Percentiles rank a stretch among this genome's conserved stretches.
These are phyloP conservation scores for Trialeurodes vaporariorum DNA, from an alignment of 1,140 invertebrate species.

Conservation along the genomic window DNA sequence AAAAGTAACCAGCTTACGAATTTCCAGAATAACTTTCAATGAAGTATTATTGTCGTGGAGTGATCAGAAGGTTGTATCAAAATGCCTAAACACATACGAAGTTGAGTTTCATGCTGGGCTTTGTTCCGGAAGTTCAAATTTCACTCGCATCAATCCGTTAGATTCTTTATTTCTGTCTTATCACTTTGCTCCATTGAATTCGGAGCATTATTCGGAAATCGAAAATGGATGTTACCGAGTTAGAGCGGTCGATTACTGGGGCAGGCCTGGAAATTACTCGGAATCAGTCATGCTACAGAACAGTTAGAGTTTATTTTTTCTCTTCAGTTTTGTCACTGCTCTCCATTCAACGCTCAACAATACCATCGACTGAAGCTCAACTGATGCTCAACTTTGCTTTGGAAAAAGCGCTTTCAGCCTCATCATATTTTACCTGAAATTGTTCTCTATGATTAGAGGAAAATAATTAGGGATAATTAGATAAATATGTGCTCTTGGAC, in stretches of 20 bases:
- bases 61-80: constrained; percentile 2
- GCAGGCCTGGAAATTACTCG: constrained; percentile 2
- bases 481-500: too few species aligned
- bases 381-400: too few species aligned
- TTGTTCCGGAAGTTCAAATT: constrained; percentile 2
- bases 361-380: too few species aligned
- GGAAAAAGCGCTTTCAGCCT: too few species aligned
- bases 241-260: constrained; percentile 8
- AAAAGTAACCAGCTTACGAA: neutral
- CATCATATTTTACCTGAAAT: too few species aligned
- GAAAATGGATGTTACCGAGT: constrained; percentile 6
- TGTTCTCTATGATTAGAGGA: too few species aligned
- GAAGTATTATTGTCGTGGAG: constrained; percentile 10
- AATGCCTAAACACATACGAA: constrained; percentile 11
- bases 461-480: too few species aligned
- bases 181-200: neutral
- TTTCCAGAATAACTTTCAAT: constrained; percentile 8
- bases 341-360: too few species aligned
- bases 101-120: neutral
- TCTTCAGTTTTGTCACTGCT: too few species aligned
- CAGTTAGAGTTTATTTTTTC: too few species aligned
- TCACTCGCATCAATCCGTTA: neutral
- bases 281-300: too few species aligned
- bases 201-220: constrained; percentile 2
- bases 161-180: neutral